These are phyloP conservation scores for Agrypnia vestita DNA, from an alignment of 1,140 invertebrate species.

Conservation along the genomic window DNA sequence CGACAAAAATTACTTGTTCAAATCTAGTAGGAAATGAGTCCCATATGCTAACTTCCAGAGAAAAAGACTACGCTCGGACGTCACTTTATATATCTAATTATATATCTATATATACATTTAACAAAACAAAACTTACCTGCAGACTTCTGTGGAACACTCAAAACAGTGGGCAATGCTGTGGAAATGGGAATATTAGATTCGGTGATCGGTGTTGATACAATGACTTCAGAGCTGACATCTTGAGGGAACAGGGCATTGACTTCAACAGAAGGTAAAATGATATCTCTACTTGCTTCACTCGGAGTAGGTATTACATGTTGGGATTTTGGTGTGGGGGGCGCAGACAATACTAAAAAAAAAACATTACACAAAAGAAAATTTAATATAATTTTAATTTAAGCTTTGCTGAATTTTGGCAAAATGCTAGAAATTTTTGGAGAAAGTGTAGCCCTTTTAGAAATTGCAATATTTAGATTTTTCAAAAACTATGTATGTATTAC, in stretches of 20 bases:
- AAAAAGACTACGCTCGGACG: too few species aligned
- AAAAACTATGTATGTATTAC: too few species aligned
- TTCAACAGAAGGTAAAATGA: neutral
- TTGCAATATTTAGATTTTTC: too few species aligned
- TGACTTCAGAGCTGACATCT: neutral
- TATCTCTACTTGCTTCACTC: conserved; percentile 17
- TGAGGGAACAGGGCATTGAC: neutral
- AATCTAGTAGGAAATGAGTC: too few species aligned
- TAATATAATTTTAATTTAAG: neutral
- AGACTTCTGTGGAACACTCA: conserved; percentile 38
- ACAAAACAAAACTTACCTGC: conserved; percentile 1
- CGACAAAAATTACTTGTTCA: too few species aligned
- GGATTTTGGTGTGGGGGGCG: neutral
- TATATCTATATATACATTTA: too few species aligned
- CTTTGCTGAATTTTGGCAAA: too few species aligned
- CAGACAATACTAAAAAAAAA: conserved; percentile 10
- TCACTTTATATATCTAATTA: too few species aligned
- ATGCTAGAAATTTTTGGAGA: too few species aligned
- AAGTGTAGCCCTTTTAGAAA: too few species aligned
- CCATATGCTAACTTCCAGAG: too few species aligned
- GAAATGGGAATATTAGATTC: conserved; percentile 1
- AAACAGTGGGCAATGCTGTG: conserved; percentile 17
- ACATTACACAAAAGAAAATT: neutral
- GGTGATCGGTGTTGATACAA: neutral
- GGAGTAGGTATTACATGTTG: neutral